These are phyloP conservation scores for Parnassius mnemosyne DNA, from an alignment of 2,888 invertebrate genomes.

Conservation along the genomic window DNA sequence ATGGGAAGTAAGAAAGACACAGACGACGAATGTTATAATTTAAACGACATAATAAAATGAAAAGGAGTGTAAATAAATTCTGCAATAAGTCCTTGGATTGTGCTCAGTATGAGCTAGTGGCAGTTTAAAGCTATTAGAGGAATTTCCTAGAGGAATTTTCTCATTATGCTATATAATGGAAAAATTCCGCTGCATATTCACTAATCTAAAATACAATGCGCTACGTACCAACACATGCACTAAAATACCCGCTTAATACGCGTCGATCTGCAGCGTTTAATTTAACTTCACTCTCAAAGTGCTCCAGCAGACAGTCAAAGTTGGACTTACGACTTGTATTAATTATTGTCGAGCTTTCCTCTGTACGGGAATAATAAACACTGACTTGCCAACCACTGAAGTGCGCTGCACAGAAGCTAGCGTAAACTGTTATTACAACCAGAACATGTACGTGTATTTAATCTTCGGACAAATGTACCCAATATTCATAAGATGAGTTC, in stretches of 20 bases:
- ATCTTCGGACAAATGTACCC: slow-evolving; percentile 15
- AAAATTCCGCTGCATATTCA: slow-evolving; percentile 18
- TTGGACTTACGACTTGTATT: slow-evolving; percentile 43
- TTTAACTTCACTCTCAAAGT: slow-evolving; percentile 66
- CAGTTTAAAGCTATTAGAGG: too few relatives aligned
- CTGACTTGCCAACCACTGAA: slow-evolving; percentile 27
- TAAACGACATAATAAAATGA: too few relatives aligned
- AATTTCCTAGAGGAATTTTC: too few relatives aligned
- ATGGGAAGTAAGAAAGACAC: too few relatives aligned
- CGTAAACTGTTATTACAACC: slow-evolving; percentile 21
- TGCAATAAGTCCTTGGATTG: too few relatives aligned
- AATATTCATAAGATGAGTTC: slow-evolving; percentile 7
- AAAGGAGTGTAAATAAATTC: too few relatives aligned
- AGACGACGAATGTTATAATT: too few relatives aligned
- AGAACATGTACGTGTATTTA: slow-evolving; percentile 15
- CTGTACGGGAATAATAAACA: slow-evolving; percentile 33
- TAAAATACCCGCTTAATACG: slow-evolving; percentile 53
- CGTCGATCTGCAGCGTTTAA: slow-evolving; percentile 67
- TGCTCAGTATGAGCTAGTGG: too few relatives aligned
- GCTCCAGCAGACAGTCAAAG: slow-evolving; percentile 51
- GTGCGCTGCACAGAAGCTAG: slow-evolving; percentile 4
- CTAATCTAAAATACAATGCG: slow-evolving; percentile 67
- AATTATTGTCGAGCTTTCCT: slow-evolving; percentile 39
- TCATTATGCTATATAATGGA: too few relatives aligned
- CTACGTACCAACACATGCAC: slow-evolving; percentile 42